These are phyloP conservation scores for Littorina saxatilis DNA, from an alignment of 1,140 invertebrate genomes.

Conservation along the genomic window DNA sequence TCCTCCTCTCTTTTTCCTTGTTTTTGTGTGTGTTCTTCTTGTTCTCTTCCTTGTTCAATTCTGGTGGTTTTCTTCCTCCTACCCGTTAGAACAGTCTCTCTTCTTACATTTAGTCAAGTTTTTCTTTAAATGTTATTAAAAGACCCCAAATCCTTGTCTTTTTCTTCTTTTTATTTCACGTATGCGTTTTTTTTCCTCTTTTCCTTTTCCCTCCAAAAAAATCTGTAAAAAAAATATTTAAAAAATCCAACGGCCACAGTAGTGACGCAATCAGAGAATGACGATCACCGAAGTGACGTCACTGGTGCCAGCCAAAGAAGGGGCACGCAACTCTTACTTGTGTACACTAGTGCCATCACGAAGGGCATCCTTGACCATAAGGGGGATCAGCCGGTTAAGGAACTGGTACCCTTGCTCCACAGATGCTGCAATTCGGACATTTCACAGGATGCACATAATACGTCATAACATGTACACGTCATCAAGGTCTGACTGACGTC, in stretches of 20 bases:
- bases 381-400: neutral
- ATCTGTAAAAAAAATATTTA: neutral
- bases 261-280: neutral
- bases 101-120: no score
- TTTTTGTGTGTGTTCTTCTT: no score
- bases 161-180: no score
- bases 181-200: neutral
- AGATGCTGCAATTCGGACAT: neutral
- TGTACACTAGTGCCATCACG: neutral
- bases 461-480: neutral
- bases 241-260: neutral
- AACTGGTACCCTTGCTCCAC: neutral
- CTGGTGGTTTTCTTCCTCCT: no score
- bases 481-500: no score
- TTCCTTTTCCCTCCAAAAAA: neutral
- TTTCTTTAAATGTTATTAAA: no score
- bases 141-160: no score
- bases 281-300: neutral
- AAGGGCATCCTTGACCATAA: slow-evolving; percentile 4
- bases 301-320: neutral
- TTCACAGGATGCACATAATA: neutral
- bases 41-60: no score
- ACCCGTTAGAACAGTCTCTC: no score
- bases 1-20: no score
- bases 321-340: neutral